Evolutionary conservation across 2,113 vertebrate genomes (phyloP).

Genomic region (Macquaria australasica): DNA sequence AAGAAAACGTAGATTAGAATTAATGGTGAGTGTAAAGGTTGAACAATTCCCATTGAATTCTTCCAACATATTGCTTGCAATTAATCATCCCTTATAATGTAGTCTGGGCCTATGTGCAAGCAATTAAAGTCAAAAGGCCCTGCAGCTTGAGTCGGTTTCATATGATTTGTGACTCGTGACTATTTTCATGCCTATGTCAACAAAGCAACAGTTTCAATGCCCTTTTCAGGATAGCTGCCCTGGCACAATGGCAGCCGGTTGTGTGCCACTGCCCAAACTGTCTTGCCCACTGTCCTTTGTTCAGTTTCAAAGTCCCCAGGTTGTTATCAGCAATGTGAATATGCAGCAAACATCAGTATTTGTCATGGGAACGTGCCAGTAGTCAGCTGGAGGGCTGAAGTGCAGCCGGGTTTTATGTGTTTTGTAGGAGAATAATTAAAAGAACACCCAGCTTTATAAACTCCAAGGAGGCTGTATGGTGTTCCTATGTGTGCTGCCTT

Average conservation of each 20-base stretch:
- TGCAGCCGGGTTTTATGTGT: constrained; percentile 55
- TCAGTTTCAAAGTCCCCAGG: constrained; percentile 61
- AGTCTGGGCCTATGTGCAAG: constrained; percentile 27
- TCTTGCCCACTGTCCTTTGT: constrained; percentile 53
- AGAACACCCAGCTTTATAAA: constrained; percentile 67
- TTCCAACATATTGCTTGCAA: constrained; percentile 35
- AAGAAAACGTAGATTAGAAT: constrained; percentile 47
- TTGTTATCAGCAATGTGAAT: constrained; percentile 63
- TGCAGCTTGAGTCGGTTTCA: constrained; percentile 24
- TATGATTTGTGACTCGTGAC: constrained; percentile 60
- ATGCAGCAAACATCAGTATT: constrained; percentile 68
- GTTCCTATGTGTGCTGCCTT: constrained; percentile 25
- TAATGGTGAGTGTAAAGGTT: constrained; percentile 40
- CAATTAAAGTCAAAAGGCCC: constrained; percentile 58
- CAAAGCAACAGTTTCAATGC: constrained; percentile 47
- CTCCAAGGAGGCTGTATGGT: constrained; percentile 42
- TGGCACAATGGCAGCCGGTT: constrained; percentile 31
- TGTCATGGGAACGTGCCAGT: constrained; percentile 70
- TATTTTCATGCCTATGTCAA: constrained; percentile 62
- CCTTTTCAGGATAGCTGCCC: constrained; percentile 49
- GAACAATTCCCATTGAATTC: constrained; percentile 73
- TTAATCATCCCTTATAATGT: constrained; percentile 56
- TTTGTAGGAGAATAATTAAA: constrained; percentile 73
- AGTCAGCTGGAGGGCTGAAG: constrained; percentile 67
- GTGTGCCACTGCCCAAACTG: constrained; percentile 52